Conservation (phyloP, 1,140 invertebrate genomes). For the Ptiloglossa arizonensis region DNA sequence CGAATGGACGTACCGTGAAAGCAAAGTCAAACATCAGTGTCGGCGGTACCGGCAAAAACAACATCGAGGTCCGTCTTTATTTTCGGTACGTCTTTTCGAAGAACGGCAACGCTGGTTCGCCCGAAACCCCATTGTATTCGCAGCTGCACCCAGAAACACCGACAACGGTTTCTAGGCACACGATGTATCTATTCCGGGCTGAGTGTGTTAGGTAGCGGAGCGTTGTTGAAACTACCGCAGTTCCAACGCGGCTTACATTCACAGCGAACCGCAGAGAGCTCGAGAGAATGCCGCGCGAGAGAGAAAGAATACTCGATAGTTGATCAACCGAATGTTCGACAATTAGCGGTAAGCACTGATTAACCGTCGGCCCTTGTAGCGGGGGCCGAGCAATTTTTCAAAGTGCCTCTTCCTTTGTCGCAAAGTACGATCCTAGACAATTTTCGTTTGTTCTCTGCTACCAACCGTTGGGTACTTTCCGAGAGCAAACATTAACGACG, state of each 20-base stretch:
- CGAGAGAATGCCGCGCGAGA: conserved; percentile 4
- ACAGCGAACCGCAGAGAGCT: not conserved
- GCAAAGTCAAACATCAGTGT: not conserved
- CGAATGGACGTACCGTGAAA: not conserved
- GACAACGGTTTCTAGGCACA: conserved; percentile 30
- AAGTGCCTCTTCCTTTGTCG: not conserved
- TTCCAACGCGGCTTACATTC: conserved; percentile 33
- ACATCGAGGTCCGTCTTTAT: conserved; percentile 26
- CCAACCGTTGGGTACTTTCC: too few relatives aligned
- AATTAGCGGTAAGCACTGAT: conserved; percentile 50
- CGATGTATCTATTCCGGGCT: conserved; percentile 28
- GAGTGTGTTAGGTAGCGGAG: conserved; percentile 36
- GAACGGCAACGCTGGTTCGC: conserved; percentile 21
- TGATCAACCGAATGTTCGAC: conserved; percentile 27
- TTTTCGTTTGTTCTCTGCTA: too few relatives aligned
- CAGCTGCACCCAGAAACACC: conserved; percentile 42
- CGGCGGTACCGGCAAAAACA: not conserved
- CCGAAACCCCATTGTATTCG: conserved; percentile 46
- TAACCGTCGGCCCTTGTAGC: not conserved
- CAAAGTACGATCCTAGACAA: too few relatives aligned
- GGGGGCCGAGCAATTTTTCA: not conserved
- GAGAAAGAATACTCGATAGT: conserved; percentile 46
- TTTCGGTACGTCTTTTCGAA: conserved; percentile 32
- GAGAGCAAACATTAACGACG: too few relatives aligned
- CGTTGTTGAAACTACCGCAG: conserved; percentile 55